A percentile compares a stretch with the other conserved stretches of the same genome.
phyloP scores from a whole-genome alignment of 2,888 invertebrate genomes.

The Cheilosia pagana region DNA sequence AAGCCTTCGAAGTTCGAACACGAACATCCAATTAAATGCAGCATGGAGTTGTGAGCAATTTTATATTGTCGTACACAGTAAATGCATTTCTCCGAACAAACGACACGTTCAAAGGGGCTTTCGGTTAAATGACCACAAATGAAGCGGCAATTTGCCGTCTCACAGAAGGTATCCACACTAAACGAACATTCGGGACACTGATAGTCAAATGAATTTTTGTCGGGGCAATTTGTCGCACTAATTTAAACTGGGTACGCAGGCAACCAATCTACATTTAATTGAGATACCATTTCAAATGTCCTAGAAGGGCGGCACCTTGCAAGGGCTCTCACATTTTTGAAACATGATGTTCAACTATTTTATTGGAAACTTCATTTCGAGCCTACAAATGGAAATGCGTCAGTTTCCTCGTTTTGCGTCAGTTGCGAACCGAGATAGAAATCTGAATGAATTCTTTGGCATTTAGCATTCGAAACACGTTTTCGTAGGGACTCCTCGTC shows the following conservation, averaged over 20 bases:
- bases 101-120: neutral
- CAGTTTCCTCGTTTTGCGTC: neutral
- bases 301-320: neutral
- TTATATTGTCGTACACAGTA: neutral
- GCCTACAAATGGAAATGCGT: neutral
- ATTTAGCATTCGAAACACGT: neutral
- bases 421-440: neutral
- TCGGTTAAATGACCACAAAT: neutral
- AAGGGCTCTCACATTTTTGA: neutral
- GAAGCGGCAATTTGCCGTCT: neutral
- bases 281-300: neutral
- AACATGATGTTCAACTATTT: neutral
- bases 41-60: neutral
- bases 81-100: neutral
- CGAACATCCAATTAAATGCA: conserved; percentile 7
- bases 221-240: neutral
- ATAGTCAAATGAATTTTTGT: neutral
- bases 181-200: neutral
- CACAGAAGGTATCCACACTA: neutral
- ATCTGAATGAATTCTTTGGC: neutral
- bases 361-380: neutral
- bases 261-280: neutral
- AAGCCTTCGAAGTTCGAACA: neutral
- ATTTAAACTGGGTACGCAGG: neutral
- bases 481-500: neutral